Evolutionary conservation across 2,113 vertebrate genomes (phyloP), one percentile per base, ranked within the genome.

Genomic region (Cyprinodon brontotheroides): DNA sequence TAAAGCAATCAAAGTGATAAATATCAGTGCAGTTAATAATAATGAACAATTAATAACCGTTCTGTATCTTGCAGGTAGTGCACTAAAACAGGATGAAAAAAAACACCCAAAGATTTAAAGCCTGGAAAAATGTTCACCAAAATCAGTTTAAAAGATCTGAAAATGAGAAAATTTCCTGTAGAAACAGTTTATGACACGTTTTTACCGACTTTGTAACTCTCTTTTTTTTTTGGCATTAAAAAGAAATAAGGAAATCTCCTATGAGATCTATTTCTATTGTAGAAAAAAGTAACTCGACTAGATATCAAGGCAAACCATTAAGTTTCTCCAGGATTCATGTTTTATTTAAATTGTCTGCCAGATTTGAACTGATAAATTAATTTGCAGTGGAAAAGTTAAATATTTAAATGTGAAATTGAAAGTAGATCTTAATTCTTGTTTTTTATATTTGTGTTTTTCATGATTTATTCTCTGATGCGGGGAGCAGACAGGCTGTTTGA

Each of bases 401-500:
- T n/a, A 20, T 57, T 57, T 53, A 17, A 53, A 53, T 53, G 48
- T 2, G 29, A 38, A 15, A 15, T 17, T 36, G 38, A 37, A 6
- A 14, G 29, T 43, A 1, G 40, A n/a, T 13, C 48, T 50, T 17
- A 17, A 57, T n/a, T 15, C 50, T 57, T 15, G 50, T 50, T 14
- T 53, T 53, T 29, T 53, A 13, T 61, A 4, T 61, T 72, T 11
- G 60, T 14, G 29, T 20, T 37, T 65, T 29, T 61, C n/a, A 11
- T 14, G 37, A 53, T 70, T 65, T 39, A 39, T 66, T 40, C 47
- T 80, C 6, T 9, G 53, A 65, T 45, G 47, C 0, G 38, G 72
- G 72, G 43, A 48, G 70, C 50, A 70, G 81, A 66, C 47, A 47
- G 36, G 11, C 77, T 61, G 72, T 47, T 22, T 59, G 70, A n/a